Evolutionary conservation across 2,113 vertebrate genomes (phyloP), one percentile per base, ranked within the genome.

Genomic region (Petromus typicus): DNA sequence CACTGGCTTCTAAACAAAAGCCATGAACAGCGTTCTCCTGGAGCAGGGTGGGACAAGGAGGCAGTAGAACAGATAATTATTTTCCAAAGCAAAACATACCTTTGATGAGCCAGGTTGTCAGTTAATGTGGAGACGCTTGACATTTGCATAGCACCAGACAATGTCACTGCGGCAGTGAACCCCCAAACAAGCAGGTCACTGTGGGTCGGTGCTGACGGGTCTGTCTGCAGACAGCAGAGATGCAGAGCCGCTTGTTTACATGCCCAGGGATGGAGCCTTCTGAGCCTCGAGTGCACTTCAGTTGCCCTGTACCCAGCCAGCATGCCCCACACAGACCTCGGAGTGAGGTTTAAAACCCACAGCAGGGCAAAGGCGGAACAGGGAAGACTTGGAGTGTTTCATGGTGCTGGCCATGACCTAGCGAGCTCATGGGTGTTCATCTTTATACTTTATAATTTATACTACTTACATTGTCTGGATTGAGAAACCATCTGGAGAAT

Each of bases 61-160:
- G 86, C 86, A 85, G 63, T 7, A 64, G 66, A 93, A 81, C 37
- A 89, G 43, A 91, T 67, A 79, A n/a, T 93, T 71, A n/a, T 95
- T 97, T 96, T 87, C 87, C 82, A 64, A 95, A 92, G 67, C 75
- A 89, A 88, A 98, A 56, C 64, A 89, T 67, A 80, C 75, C 12
- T 18, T 89, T 71, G 80, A 87, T 92, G 57, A 93, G 71, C 51
- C 45, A 43, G 3, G 5, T 43, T 94, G 92, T 61, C 89, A 48
- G 90, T 75, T 43, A 17, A 73, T 86, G 45, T 59, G 32, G 23
- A 27, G 9, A 40, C 56, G 56, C 83, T 88, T 81, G 89, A 73
- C 51, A 48, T 57, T 43, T 78, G 73, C 57, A 22, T 40, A 3
- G 71, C n/a, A 4, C 59, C 0, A 0, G 89, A 71, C 90, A 4